Base-by-base conservation (phyloP, 35 echinoderm and acorn worm species). In the Holothuria glaberrima region DNA sequence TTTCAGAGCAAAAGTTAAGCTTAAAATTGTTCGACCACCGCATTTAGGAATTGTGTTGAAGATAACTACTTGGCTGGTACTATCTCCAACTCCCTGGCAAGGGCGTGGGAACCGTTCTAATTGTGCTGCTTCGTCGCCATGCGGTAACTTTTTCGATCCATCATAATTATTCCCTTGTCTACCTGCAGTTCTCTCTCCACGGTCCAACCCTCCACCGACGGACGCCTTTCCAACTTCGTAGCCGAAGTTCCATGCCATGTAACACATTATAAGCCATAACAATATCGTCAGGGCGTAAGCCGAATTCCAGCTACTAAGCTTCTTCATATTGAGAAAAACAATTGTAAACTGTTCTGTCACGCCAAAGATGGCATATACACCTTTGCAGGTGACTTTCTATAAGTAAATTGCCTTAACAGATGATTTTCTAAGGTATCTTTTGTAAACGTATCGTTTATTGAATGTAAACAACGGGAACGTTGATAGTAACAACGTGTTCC, bases 171-270 rank as follows among this genome's bases (percentile, higher is more conserved):
- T 27, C 24, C 0, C 19, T 16, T 48, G 28, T 41, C 44, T 48
- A 26, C 26, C 20, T 12, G 50, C 41, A 2, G 9, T 2, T 78
- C 80, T 6, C 32, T 54, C 29, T 3, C 33, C 17, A 29, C 56
- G 22, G 22, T 24, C 57, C 80, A 46, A 61, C 1, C 14, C 20
- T 16, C 56, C 12, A 61, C 32, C 21, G 34, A 34, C 57, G 12
- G 80, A 84, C 13, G 54, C 20, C 57, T 84, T 48, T 36, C 80
- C 80, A 19, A 84, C 80, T 16, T 59, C 21, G 31, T 84, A 84
- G 33, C 80, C 80, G 26, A 84, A 84, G 52, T 84, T 63, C 80
- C 80, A 84, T 31, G 80, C 52, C 21, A 84, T 58, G n/a, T 84
- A 84, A 21, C 54, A 20, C 80, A 84, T 84, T 7, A 61, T 19